Conservation (phyloP, 1,140 invertebrate genomes). For the Drosophila orosa region DNA sequence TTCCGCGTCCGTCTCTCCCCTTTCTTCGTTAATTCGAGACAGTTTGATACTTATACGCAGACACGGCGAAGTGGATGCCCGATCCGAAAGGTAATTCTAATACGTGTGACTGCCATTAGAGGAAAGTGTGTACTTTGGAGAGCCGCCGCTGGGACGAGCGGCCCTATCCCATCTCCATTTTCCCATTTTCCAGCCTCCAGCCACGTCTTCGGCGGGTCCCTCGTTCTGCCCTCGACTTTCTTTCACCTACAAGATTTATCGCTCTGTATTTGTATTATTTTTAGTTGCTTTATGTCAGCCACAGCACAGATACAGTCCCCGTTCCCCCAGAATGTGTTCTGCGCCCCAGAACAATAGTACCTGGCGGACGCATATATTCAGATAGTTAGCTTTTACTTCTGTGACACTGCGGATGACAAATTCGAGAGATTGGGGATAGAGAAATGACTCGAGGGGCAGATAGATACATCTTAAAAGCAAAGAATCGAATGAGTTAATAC, state of each 20-base stretch:
- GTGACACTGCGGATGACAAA: slow-evolving; percentile 27
- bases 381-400: slow-evolving; percentile 46
- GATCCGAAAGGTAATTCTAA: slow-evolving; percentile 58
- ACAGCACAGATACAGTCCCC: slow-evolving; percentile 52
- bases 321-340: slow-evolving; percentile 11
- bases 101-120: slow-evolving; percentile 78
- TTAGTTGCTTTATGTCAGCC: slow-evolving; percentile 78
- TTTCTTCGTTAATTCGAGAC: slow-evolving; percentile 68
- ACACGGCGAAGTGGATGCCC: slow-evolving; percentile 42
- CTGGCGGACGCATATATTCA: slow-evolving; percentile 19
- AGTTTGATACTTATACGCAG: slow-evolving; percentile 48
- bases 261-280: slow-evolving; percentile 83
- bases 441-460: background rate
- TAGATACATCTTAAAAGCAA: slow-evolving; percentile 2
- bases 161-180: slow-evolving; percentile 15
- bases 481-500: background rate
- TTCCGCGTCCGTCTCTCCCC: slow-evolving; percentile 51
- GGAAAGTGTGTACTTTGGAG: slow-evolving; percentile 74
- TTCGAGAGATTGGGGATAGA: slow-evolving; percentile 8
- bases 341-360: slow-evolving; percentile 19
- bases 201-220: slow-evolving; percentile 23
- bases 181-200: slow-evolving; percentile 33
- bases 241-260: slow-evolving; percentile 84
- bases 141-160: slow-evolving; percentile 29
- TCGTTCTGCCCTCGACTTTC: slow-evolving; percentile 49